Conservation (phyloP, 2,888 invertebrate genomes). For the Drosophila mettleri region DNA sequence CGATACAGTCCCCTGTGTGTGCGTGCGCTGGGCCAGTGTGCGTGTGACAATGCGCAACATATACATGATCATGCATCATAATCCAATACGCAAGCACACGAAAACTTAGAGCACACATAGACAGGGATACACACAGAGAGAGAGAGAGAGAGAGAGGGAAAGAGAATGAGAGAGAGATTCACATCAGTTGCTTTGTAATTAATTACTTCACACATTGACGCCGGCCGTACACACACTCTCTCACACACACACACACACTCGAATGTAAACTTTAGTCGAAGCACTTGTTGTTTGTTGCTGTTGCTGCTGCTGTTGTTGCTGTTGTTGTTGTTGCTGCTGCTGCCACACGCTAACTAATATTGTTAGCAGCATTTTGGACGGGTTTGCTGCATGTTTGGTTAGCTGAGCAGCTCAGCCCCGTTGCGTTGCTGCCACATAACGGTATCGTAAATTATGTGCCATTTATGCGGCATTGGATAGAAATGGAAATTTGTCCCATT, state of each 20-base stretch:
- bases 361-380: constrained; percentile 76
- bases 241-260: constrained; percentile 31
- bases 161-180: constrained; percentile 66
- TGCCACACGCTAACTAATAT: constrained; percentile 71
- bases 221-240: constrained; percentile 48
- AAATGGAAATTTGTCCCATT: constrained; percentile 80
- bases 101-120: constrained; percentile 47
- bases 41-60: constrained; percentile 66
- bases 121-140: constrained; percentile 7
- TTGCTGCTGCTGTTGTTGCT: constrained; percentile 49
- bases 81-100: constrained; percentile 69
- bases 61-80: constrained; percentile 80
- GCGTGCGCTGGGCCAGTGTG: constrained; percentile 51
- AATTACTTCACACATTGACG: constrained; percentile 82
- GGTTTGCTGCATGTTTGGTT: constrained; percentile 77
- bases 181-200: constrained; percentile 80
- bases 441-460: constrained; percentile 79
- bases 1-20: constrained; percentile 38
- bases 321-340: constrained; percentile 42
- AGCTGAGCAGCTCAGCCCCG: constrained; percentile 51
- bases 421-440: constrained; percentile 56
- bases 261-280: constrained; percentile 65
- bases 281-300: constrained; percentile 43
- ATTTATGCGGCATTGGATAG: constrained; percentile 80
- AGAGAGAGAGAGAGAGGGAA: too few relatives aligned